phyloP scores from a whole-genome alignment of 2,888 invertebrate species.

The Clistopyga incitator region DNA sequence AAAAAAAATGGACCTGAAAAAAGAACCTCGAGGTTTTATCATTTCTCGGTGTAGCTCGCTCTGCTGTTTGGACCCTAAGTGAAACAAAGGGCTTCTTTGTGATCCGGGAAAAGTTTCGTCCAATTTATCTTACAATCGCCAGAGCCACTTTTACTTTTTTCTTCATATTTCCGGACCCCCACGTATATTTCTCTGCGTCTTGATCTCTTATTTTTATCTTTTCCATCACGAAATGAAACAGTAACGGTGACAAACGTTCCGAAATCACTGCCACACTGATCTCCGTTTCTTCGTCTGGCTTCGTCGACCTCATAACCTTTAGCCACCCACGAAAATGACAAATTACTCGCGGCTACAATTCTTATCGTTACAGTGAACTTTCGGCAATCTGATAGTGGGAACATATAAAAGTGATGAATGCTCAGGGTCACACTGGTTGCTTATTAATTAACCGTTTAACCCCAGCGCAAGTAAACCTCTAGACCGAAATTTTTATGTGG shows the following conservation, averaged over 20 bases:
- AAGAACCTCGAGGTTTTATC: slow-evolving; percentile 37
- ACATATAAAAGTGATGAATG: background rate
- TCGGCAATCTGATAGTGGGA: background rate
- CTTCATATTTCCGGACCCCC: background rate
- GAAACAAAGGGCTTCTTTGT: slow-evolving; percentile 53
- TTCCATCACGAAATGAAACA: background rate
- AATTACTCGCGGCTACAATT: background rate
- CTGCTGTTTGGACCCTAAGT: slow-evolving; percentile 23
- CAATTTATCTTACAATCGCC: slow-evolving; percentile 49
- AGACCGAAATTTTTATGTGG: background rate
- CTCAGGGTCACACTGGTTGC: background rate
- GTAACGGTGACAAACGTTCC: slow-evolving; percentile 8
- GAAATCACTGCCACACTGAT: slow-evolving; percentile 10
- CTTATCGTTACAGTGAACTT: background rate
- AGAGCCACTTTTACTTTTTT: slow-evolving; percentile 2
- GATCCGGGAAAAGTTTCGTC: slow-evolving; percentile 32
- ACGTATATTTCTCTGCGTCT: background rate
- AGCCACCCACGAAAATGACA: background rate
- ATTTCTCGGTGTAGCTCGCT: slow-evolving; percentile 37
- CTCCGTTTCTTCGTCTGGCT: background rate
- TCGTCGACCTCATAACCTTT: background rate
- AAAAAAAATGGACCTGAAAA: slow-evolving; percentile 19
- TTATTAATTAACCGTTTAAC: background rate
- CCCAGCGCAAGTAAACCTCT: background rate
- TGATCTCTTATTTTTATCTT: background rate